These are phyloP conservation scores for Scomberomorus guttatus DNA, from an alignment of 2,797 vertebrate species.

Conservation along the genomic window DNA sequence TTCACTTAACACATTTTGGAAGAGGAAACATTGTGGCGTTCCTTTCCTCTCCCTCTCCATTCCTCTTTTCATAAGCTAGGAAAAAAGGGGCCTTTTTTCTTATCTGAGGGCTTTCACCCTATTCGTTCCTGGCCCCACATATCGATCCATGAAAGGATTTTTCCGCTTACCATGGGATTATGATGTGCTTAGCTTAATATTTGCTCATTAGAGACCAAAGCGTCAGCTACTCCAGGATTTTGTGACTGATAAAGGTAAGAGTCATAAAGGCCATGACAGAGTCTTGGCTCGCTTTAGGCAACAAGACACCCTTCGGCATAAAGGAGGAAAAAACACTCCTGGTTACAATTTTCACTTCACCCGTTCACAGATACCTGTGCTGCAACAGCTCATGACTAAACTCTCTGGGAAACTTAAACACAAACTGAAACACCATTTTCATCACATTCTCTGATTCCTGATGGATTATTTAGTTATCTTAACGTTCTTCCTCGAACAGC, in stretches of 20 bases:
- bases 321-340: conserved; percentile 48
- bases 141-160: conserved; percentile 38
- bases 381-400: conserved; percentile 44
- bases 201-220: conserved; percentile 56
- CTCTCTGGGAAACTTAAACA: conserved; percentile 58
- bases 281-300: conserved; percentile 59
- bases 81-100: conserved; percentile 34
- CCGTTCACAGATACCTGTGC: conserved; percentile 55
- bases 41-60: conserved; percentile 30
- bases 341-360: conserved; percentile 71
- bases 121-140: conserved; percentile 46
- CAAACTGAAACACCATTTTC: conserved; percentile 62
- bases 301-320: conserved; percentile 59
- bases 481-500: conserved; percentile 39
- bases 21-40: conserved; percentile 68
- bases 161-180: conserved; percentile 44
- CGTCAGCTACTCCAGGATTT: conserved; percentile 39
- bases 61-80: conserved; percentile 30
- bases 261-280: conserved; percentile 53
- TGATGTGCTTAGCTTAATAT: conserved; percentile 54
- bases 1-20: conserved; percentile 73
- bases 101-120: conserved; percentile 35
- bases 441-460: conserved; percentile 75
- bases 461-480: conserved; percentile 74
- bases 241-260: conserved; percentile 59